Percentiles rank a stretch among this genome's conserved stretches.
phyloP scores from a whole-genome alignment of 2,113 vertebrate genomes.

The Ardeotis arabs region DNA sequence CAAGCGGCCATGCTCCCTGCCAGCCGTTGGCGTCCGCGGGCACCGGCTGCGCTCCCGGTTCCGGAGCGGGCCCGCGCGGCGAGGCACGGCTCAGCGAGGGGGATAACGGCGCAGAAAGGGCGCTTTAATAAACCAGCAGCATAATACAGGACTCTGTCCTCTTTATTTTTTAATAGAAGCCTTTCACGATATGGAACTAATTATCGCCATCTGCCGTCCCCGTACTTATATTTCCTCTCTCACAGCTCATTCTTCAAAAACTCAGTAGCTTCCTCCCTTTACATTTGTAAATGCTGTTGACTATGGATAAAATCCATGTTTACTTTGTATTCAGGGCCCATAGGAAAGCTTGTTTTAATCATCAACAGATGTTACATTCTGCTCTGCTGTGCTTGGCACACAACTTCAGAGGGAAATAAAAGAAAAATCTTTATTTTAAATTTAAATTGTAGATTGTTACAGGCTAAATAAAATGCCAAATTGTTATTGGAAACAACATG shows the following conservation, averaged over 20 bases:
- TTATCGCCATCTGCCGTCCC: slow-evolving; percentile 92
- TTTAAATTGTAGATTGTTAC: slow-evolving; percentile 89
- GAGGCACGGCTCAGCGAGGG: not conserved
- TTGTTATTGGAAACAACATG: slow-evolving; percentile 86
- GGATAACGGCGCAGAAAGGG: slow-evolving; percentile 21
- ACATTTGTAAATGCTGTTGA: slow-evolving; percentile 98
- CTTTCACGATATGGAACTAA: slow-evolving; percentile 84
- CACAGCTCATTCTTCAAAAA: slow-evolving; percentile 94
- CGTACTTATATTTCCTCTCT: slow-evolving; percentile 88
- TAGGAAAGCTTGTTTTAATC: slow-evolving; percentile 90
- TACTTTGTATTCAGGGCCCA: slow-evolving; percentile 92
- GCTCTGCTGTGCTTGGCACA: slow-evolving; percentile 86
- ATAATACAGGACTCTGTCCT: slow-evolving; percentile 49
- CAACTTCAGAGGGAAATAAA: slow-evolving; percentile 85
- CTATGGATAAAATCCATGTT: slow-evolving; percentile 97
- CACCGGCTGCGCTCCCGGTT: not conserved
- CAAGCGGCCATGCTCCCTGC: rapidly evolving
- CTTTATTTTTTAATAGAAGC: slow-evolving; percentile 63
- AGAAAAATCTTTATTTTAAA: slow-evolving; percentile 86
- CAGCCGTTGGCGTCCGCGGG: rapidly evolving
- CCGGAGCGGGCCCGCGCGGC: not conserved
- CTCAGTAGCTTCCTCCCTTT: slow-evolving; percentile 97
- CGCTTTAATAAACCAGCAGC: slow-evolving; percentile 63
- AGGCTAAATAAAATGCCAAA: slow-evolving; percentile 88
- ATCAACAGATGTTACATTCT: slow-evolving; percentile 89